Conservation (phyloP, 64 coral and sea anemone genomes). For the Montipora sp. region DNA sequence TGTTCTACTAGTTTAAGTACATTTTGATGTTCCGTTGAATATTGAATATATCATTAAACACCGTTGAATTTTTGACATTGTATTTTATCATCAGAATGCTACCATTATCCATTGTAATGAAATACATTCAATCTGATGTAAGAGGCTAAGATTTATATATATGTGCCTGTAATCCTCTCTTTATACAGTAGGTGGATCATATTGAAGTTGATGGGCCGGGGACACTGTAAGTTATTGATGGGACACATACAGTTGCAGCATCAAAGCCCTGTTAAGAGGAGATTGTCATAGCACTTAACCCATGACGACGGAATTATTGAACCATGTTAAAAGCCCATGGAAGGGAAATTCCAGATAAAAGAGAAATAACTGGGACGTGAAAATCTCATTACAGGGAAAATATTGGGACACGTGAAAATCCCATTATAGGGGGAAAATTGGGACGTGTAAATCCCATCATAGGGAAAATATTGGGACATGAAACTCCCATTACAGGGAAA, state of each 20-base stretch:
- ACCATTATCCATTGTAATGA: conserved; percentile 29
- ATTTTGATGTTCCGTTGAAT: conserved; percentile 28
- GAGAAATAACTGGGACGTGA: not conserved
- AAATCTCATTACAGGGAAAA: not conserved
- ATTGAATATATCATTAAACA: conserved; percentile 33
- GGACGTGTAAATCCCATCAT: no score
- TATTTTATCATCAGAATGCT: conserved; percentile 15
- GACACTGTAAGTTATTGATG: conserved; percentile 11
- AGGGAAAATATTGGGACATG: not conserved
- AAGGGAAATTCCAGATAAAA: conserved; percentile 3
- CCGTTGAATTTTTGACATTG: conserved; percentile 17
- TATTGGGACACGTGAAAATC: not conserved
- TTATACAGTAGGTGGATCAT: conserved; percentile 38
- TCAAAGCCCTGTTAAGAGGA: conserved; percentile 36
- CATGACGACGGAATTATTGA: conserved; percentile 23
- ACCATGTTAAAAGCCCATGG: conserved; percentile 30
- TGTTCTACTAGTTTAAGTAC: conserved; percentile 21
- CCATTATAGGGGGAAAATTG: no score
- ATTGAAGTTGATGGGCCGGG: conserved; percentile 32
- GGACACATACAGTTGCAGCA: conserved; percentile 36
- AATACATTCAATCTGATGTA: conserved; percentile 28
- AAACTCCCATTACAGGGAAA: not conserved
- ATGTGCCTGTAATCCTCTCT: conserved; percentile 27
- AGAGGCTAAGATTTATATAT: conserved; percentile 19
- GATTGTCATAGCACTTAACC: conserved; percentile 18